Conservation (phyloP, 1,140 invertebrate genomes). For the Magallana angulata region DNA sequence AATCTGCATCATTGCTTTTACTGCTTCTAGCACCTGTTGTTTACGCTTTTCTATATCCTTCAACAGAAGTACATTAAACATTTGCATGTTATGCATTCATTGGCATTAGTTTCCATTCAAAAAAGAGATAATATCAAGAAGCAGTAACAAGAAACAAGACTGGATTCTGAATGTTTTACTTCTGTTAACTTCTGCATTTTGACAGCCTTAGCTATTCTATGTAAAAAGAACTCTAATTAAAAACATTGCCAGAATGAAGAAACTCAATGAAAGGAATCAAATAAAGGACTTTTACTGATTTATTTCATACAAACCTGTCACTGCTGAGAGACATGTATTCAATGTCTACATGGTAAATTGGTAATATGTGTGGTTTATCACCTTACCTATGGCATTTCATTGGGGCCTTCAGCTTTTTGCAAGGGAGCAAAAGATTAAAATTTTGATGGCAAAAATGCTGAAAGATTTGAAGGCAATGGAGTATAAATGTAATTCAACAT, state of each 20-base stretch:
- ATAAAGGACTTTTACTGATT: background rate
- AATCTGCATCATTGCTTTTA: background rate
- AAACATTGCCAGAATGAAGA: background rate
- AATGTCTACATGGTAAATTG: too few species aligned
- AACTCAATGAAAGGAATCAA: background rate
- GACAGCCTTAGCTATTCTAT: too few species aligned
- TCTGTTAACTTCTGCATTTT: background rate
- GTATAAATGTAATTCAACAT: too few species aligned
- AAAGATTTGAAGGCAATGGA: too few species aligned
- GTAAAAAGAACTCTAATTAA: too few species aligned
- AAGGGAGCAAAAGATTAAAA: too few species aligned
- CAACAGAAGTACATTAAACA: background rate
- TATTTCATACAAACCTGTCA: background rate
- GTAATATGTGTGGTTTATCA: too few species aligned
- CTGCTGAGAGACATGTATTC: background rate
- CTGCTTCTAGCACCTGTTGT: background rate
- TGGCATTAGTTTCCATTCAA: background rate
- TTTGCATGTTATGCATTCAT: background rate
- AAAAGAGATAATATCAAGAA: background rate
- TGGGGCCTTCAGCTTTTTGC: too few species aligned
- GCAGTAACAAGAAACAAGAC: background rate
- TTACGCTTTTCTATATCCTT: background rate
- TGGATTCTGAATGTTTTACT: conserved; percentile 8
- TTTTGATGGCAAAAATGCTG: too few species aligned
- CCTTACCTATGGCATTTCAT: too few species aligned